Evolutionary conservation across 2,113 vertebrate genomes (phyloP).

Genomic region (Sceloporus tristichus): DNA sequence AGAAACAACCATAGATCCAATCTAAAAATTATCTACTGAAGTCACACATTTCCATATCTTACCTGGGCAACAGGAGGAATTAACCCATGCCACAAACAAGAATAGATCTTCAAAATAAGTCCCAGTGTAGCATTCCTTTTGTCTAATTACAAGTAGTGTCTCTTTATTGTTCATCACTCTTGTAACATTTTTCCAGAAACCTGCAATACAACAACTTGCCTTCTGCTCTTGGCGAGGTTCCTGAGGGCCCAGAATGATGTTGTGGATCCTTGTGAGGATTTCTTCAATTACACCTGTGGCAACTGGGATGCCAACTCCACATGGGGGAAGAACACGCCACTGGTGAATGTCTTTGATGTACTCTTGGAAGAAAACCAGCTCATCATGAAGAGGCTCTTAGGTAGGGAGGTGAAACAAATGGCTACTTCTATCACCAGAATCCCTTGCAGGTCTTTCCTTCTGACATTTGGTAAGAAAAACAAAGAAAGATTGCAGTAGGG

Average conservation of each 20-base stretch:
- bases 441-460: background rate
- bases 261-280: slow-evolving; percentile 75
- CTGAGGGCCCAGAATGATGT: slow-evolving; percentile 71
- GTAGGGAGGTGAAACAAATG: slow-evolving; percentile 57
- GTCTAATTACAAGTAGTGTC: background rate
- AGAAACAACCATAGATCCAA: too few relatives aligned
- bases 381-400: slow-evolving; percentile 74
- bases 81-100: too few relatives aligned
- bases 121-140: too few relatives aligned
- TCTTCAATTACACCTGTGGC: slow-evolving; percentile 77
- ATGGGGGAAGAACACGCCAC: slow-evolving; percentile 36
- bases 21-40: too few relatives aligned
- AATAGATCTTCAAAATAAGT: too few relatives aligned
- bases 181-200: slow-evolving; percentile 57
- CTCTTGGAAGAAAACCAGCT: slow-evolving; percentile 75
- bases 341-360: slow-evolving; percentile 61
- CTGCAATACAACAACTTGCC: slow-evolving; percentile 59
- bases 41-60: too few relatives aligned
- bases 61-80: too few relatives aligned
- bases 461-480: background rate
- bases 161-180: slow-evolving; percentile 1
- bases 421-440: slow-evolving; percentile 32
- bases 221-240: slow-evolving; percentile 58
- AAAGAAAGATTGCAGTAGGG: background rate
- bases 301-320: slow-evolving; percentile 58